phyloP scores from a whole-genome alignment of 2,888 invertebrate genomes.

The Andrena camellia region DNA sequence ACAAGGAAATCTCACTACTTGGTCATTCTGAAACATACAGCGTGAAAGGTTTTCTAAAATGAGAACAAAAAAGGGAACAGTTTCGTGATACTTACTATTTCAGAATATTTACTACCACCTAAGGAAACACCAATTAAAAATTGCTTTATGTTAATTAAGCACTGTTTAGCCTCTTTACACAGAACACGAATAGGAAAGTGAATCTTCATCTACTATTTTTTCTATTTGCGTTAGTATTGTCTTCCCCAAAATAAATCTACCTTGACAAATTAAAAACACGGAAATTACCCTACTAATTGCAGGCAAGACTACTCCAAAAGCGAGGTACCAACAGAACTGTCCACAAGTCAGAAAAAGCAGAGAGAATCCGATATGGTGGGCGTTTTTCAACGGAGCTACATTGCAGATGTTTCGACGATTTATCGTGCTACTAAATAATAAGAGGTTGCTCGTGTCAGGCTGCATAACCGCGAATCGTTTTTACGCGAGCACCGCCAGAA shows the following conservation, averaged over 20 bases:
- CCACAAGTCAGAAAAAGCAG: neutral
- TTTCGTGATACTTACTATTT: no score
- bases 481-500: constrained; percentile 8
- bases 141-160: no score
- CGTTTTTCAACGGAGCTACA: neutral
- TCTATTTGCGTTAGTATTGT: no score
- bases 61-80: no score
- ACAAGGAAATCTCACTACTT: neutral
- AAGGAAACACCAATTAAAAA: no score
- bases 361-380: neutral
- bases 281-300: neutral
- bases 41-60: neutral
- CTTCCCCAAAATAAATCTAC: no score
- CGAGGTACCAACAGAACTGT: neutral
- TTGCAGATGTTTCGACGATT: constrained; percentile 15
- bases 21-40: neutral
- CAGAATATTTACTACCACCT: no score
- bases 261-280: no score
- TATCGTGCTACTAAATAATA: constrained; percentile 24
- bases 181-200: no score
- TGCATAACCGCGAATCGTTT: constrained; percentile 10
- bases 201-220: no score
- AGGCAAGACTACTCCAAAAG: neutral
- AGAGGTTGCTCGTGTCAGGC: constrained; percentile 15
- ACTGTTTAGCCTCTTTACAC: no score